Percentiles rank a stretch among this genome's conserved stretches.
Conservation (phyloP, 2,113 vertebrate genomes). For the Picathartes gymnocephalus region DNA sequence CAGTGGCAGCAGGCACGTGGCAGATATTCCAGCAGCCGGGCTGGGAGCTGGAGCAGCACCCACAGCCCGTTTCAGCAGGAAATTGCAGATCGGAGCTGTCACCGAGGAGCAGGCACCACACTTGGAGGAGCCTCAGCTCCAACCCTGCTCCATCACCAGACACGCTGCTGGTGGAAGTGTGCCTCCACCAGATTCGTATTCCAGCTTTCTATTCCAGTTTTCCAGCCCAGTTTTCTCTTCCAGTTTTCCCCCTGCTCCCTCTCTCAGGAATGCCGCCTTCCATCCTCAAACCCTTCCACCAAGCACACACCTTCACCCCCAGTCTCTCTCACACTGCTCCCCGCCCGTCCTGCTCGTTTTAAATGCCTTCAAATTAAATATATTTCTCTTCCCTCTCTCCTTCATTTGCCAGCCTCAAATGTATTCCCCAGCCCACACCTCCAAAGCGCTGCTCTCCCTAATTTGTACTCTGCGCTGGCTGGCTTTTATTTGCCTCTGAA, state of each 20-base stretch:
- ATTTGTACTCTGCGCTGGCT: background rate
- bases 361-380: background rate
- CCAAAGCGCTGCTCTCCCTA: background rate
- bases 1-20: background rate
- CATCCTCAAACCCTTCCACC: background rate
- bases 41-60: background rate
- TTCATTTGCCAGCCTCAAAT: background rate
- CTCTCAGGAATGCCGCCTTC: rapidly evolving
- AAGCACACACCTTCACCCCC: background rate
- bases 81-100: background rate
- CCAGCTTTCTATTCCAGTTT: background rate
- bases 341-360: background rate
- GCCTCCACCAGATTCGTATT: background rate
- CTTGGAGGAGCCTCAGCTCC: background rate
- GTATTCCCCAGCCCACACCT: background rate
- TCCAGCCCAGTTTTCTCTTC: background rate
- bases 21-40: background rate
- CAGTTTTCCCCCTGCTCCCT: background rate
- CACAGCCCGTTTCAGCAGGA: background rate
- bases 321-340: background rate
- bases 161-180: background rate
- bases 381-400: background rate
- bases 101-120: background rate
- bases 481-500: background rate
- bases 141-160: background rate